Percentiles rank a stretch among this genome's conserved stretches.
These are phyloP conservation scores for Drosophila peninsularis DNA, from an alignment of 2,888 invertebrate species.

Conservation along the genomic window DNA sequence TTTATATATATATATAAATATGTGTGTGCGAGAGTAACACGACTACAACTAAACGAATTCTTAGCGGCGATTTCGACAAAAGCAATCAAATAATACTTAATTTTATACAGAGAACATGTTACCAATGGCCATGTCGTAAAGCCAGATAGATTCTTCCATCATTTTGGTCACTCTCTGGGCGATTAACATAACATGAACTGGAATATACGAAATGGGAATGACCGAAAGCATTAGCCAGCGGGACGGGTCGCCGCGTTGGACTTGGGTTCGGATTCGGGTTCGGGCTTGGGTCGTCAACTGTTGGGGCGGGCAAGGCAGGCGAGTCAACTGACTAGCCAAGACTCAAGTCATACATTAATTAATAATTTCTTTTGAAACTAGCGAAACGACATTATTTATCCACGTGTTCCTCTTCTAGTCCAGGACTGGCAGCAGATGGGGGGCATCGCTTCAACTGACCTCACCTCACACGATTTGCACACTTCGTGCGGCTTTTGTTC, in stretches of 20 bases:
- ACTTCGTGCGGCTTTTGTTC: slow-evolving; percentile 9
- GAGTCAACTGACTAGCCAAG: slow-evolving; percentile 30
- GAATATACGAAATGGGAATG: slow-evolving; percentile 71
- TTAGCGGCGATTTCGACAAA: slow-evolving; percentile 59
- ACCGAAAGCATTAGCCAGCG: slow-evolving; percentile 43
- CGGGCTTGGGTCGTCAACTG: slow-evolving; percentile 7
- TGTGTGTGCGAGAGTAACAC: slow-evolving; percentile 53
- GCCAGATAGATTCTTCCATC: slow-evolving; percentile 45
- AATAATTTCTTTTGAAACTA: slow-evolving; percentile 66
- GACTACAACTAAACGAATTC: slow-evolving; percentile 54
- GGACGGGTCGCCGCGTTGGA: slow-evolving; percentile 4
- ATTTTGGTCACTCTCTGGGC: slow-evolving; percentile 44
- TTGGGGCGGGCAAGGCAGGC: slow-evolving; percentile 22
- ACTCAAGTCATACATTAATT: slow-evolving; percentile 63
- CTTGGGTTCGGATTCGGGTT: background rate
- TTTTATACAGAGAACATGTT: slow-evolving; percentile 77
- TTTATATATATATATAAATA: background rate
- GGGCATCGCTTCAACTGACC: background rate
- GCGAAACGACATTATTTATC: slow-evolving; percentile 65
- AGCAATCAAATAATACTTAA: slow-evolving; percentile 73
- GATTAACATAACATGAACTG: slow-evolving; percentile 77
- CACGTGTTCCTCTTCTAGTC: slow-evolving; percentile 15
- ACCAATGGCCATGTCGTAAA: slow-evolving; percentile 50
- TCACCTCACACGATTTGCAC: background rate
- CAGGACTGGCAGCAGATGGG: background rate